These are phyloP conservation scores for Arctocebus calabarensis DNA, from an alignment of 2,797 vertebrate species.

Conservation along the genomic window DNA sequence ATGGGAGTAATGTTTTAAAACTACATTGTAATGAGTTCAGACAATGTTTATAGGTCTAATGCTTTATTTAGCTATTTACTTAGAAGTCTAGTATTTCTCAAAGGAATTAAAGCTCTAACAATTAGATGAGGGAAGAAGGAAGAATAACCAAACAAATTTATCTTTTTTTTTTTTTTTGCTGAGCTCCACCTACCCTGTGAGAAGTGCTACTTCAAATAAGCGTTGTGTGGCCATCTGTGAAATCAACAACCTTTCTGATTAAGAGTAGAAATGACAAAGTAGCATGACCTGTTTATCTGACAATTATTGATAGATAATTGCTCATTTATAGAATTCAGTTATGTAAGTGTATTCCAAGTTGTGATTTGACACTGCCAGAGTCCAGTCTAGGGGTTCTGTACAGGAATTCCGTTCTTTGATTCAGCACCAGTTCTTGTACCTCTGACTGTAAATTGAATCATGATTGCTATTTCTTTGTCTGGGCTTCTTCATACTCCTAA, in stretches of 20 bases:
- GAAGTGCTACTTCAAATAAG: not conserved
- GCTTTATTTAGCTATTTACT: conserved; percentile 46
- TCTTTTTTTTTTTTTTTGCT: not conserved
- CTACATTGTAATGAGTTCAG: not conserved
- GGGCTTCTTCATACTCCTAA: not conserved
- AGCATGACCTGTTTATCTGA: not conserved
- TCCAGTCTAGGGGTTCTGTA: not conserved
- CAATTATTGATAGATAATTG: not conserved
- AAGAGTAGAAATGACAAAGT: not conserved
- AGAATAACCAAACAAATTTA: not conserved
- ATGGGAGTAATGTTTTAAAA: conserved; percentile 17
- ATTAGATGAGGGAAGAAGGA: conserved; percentile 28
- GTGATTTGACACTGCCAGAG: not conserved
- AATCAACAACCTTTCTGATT: not conserved
- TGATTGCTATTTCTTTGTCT: not conserved
- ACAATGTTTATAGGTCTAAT: not conserved
- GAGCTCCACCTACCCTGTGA: not conserved
- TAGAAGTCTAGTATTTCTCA: conserved; percentile 24
- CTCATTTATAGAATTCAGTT: not conserved
- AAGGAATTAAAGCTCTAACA: not conserved
- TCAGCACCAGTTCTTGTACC: not conserved
- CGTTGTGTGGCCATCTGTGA: not conserved
- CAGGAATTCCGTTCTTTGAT: not conserved
- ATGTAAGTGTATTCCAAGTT: not conserved
- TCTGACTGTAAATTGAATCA: not conserved